A percentile compares a stretch with the other conserved stretches of the same genome.
Evolutionary conservation across 2,888 invertebrate species (phyloP).

Genomic region (Mesorhabditis sp.): DNA sequence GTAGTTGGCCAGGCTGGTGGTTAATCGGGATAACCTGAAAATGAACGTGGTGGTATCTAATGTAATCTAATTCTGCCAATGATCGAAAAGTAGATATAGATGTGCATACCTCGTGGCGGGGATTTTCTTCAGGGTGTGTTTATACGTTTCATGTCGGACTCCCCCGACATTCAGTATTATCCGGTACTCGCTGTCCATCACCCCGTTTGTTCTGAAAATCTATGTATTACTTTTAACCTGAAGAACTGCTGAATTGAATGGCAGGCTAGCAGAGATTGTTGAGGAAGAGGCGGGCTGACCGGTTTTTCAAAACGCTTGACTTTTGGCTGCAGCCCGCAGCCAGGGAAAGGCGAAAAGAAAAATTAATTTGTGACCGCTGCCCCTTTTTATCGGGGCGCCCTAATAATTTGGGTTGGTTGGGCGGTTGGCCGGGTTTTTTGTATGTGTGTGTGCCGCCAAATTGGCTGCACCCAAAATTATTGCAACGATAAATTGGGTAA

Average conservation of each 20-base stretch:
- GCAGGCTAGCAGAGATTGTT: no score
- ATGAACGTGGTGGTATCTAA: background rate
- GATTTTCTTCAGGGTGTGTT: constrained; percentile 76
- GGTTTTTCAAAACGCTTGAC: no score
- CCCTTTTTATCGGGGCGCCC: no score
- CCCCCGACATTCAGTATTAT: constrained; percentile 95
- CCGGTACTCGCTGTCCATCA: constrained; percentile 64
- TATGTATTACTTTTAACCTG: background rate
- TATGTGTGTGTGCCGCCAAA: no score
- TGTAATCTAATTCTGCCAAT: constrained; percentile 11
- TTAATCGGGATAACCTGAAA: constrained; percentile 65
- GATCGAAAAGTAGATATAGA: constrained; percentile 9
- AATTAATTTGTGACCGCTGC: no score
- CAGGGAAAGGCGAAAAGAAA: no score
- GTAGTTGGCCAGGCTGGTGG: constrained; percentile 95
- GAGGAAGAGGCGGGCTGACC: background rate
- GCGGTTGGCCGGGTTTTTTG: no score
- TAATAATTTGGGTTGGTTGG: no score
- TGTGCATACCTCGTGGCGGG: constrained; percentile 72
- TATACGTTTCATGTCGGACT: constrained; percentile 77
- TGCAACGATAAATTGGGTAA: no score
- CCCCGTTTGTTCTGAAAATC: constrained; percentile 17
- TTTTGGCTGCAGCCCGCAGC: no score
- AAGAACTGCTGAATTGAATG: no score
- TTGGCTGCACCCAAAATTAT: no score